Base-by-base conservation (phyloP, 2,888 invertebrate species). In the Blastobasis adustella region DNA sequence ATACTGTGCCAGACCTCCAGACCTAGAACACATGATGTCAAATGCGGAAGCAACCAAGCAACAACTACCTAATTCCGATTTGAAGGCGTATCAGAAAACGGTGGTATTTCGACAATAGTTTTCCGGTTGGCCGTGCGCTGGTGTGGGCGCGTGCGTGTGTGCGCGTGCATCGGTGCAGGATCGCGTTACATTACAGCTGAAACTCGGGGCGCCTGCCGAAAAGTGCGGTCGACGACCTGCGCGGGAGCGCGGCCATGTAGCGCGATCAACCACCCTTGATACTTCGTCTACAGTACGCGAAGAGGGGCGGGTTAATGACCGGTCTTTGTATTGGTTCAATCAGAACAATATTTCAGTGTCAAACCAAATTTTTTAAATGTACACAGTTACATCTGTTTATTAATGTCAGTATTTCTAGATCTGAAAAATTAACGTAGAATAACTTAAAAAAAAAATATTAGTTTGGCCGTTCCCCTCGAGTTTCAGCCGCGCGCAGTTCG, bases 111-210 rank as follows among this genome's bases (percentile, higher is more conserved):
- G 64, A 68, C 69, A 65, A 67, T 67, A 66, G 63, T 69, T 69
- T 78, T 76, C 75, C 71, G 71, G 74, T 66, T 65, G 45, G 43
- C 59, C 45, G 47, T 54, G 54, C 53, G 58, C 59, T 58, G 54
- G 54, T 53, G 57, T 49, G 49, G 54, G 54, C 44, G 49, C 53
- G 50, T 55, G 45, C 47, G 48, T 47, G 55, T 44, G 39, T 53
- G 63, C 54, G 65, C 47, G 52, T 60, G 79, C 76, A 73, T 79
- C 82, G 61, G 74, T 71, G 70, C 79, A 82, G 85, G 86, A 84
- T 85, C 84, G 74, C 76, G 71, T 87, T 86, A 85, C 87, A 87
- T 87, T 86, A 85, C 87, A 87, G 86, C 87, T 88, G 87, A 87
- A 87, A 87, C 83, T 74, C 72, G 71, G 84, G 76, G 80, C 82